Base-by-base conservation (phyloP, 2,888 invertebrate genomes). In the Apoda limacodes region DNA sequence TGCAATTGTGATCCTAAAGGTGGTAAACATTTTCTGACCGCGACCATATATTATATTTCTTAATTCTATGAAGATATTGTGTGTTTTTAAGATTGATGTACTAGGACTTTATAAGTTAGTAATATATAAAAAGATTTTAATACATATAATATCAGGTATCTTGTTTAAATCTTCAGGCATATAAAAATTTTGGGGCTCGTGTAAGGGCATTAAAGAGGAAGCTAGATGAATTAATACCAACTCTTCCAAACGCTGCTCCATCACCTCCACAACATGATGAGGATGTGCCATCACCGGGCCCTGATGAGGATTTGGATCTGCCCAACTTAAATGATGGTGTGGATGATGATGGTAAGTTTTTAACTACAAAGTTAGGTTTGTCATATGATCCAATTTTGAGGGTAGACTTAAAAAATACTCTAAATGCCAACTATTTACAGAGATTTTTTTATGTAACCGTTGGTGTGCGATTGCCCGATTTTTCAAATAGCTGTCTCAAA, bases 131-230 rank as follows among this genome's bases (percentile, higher is more conserved):
- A 17, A 27, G 4, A 9, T 9, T 13, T 10, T 14, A 5, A n/a
- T 5, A 5, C 10, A n/a, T 22, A 5, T 22, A 9, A 25, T 25
- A 9, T 11, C 11, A 7, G 4, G 10, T 9, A n/a, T 13, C 7
- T 10, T 25, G 5, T 17, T 5, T 6, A 17, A 5, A 17, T 7
- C 17, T 61, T 9, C 56, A 96, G 95, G 97, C 98, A 2, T 98
- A 97, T 61, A 93, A 92, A 70, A 95, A 93, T 63, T 98, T 96
- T 74, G 95, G 94, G 0, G 87, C 88, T 9, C 84, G 95, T 36
- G 93, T 98, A 1, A 90, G 93, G 52, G 86, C 87, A 30, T 83
- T 96, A 27, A 92, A 95, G 60, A 88, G 90, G 30, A 93, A 93
- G 57, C 68, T 96, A 11, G 93, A 93, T 46, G 95, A 95, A 49